Conservation (phyloP, 1,140 invertebrate genomes). For the Papilio xuthus region DNA sequence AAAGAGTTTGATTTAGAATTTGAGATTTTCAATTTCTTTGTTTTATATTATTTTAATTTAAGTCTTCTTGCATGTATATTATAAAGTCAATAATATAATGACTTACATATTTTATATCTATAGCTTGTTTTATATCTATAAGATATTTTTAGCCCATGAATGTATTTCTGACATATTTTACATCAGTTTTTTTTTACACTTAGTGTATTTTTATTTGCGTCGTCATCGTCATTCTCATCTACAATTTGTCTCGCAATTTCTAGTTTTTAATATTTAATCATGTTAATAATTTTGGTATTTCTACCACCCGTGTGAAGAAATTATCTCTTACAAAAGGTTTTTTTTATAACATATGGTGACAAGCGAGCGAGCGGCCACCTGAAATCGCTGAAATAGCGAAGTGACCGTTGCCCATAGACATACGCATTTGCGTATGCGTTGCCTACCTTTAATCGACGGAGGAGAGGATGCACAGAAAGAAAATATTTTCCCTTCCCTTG, state of each 20-base stretch:
- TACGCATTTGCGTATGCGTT: too few relatives aligned
- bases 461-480: too few relatives aligned
- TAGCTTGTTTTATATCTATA: background rate
- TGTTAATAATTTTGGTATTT: background rate
- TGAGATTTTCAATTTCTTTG: background rate
- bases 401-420: too few relatives aligned
- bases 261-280: background rate
- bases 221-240: background rate
- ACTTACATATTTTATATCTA: background rate
- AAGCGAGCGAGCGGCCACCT: too few relatives aligned
- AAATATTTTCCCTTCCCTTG: too few relatives aligned
- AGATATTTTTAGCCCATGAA: too few relatives aligned
- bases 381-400: too few relatives aligned
- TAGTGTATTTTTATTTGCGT: background rate
- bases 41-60: background rate
- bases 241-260: background rate
- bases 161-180: background rate
- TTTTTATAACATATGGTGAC: too few relatives aligned
- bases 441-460: too few relatives aligned
- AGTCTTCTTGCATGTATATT: background rate
- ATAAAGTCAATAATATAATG: background rate
- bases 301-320: background rate
- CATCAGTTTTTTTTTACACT: background rate
- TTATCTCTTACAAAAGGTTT: background rate
- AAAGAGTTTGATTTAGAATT: background rate